phyloP scores from a whole-genome alignment of 2,888 invertebrate genomes.

The Hyposoter dolosus region DNA sequence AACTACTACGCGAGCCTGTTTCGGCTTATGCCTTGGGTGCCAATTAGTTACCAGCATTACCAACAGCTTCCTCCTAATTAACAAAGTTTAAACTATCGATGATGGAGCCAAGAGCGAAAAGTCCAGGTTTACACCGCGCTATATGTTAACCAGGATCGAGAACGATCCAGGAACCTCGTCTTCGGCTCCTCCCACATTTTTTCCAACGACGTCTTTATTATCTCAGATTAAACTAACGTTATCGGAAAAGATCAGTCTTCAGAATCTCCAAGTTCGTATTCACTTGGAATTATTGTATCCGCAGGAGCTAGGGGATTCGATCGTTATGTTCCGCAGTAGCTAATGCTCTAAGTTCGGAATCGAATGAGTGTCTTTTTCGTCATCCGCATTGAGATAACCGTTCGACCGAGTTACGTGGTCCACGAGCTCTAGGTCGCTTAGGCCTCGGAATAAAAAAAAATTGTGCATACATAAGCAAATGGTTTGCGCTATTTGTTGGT shows the following conservation, averaged over 20 bases:
- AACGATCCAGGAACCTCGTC: constrained; percentile 43
- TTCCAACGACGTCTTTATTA: constrained; percentile 10
- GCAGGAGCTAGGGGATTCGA: background rate
- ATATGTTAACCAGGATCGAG: constrained; percentile 46
- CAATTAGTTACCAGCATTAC: constrained; percentile 82
- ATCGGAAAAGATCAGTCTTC: background rate
- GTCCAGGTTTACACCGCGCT: constrained; percentile 41
- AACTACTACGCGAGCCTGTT: constrained; percentile 63
- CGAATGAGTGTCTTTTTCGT: background rate
- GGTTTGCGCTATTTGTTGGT: constrained; percentile 12
- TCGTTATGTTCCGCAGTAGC: background rate
- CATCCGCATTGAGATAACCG: background rate
- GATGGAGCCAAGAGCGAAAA: constrained; percentile 70
- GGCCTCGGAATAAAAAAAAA: constrained; percentile 4
- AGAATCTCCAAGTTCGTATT: background rate
- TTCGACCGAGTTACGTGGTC: background rate
- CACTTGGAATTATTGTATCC: background rate
- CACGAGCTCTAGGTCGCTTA: background rate
- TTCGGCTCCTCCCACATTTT: constrained; percentile 8
- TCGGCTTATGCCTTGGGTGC: constrained; percentile 78
- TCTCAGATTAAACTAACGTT: constrained; percentile 3
- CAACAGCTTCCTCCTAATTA: constrained; percentile 82
- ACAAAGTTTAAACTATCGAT: constrained; percentile 81
- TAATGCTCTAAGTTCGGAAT: background rate
- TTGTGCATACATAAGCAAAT: background rate